Evolutionary conservation across 2,113 vertebrate genomes (phyloP), one percentile per base, ranked within the genome.

Genomic region (Ancistrus triradiatus): DNA sequence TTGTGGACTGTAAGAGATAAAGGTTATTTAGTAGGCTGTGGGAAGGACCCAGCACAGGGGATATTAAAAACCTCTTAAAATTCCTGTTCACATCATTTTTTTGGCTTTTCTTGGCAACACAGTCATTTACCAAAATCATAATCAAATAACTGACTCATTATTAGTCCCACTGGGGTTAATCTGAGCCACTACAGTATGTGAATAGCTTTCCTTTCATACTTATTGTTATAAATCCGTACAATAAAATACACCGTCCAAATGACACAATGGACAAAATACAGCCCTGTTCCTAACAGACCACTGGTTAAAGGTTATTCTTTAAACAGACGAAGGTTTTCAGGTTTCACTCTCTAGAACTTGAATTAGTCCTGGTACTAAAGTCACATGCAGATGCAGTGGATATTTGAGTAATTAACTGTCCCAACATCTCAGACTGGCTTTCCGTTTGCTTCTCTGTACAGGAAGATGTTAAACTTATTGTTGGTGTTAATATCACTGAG

Each of bases 161-260:
- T 37, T 1, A 37, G 35, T 37, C 35, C 9, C 7, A 11, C 7
- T 8, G 35, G 35, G 38, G 38, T 13, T n/a, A 42, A 3, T 42
- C 13, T 42, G 6, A 42, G 38, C 13, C n/a, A 42, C 14, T n/a
- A n/a, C n/a, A 14, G 6, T 14, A 42, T 42, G 14, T 4, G 14
- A 42, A 28, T 8, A 13, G 56, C 43, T n/a, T 28, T 58, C 55
- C 15, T 60, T 40, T 50, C 14, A 14, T 19, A 25, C n/a, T 28
- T 51, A 4, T 8, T n/a, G 4, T 31, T 35, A 11, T 37, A 38
- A 55, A 1, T 13, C 1, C 31, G 21, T 18, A 37, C 2, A 14
- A 38, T 33, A 28, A 18, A n/a, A 24, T 28, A 14, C 25, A 4
- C 19, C 8, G 27, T 53, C n/a, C n/a, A n/a, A n/a, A n/a, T n/a